These are phyloP conservation scores for Bombyx mori DNA, from an alignment of 1,140 invertebrate species.

Conservation along the genomic window DNA sequence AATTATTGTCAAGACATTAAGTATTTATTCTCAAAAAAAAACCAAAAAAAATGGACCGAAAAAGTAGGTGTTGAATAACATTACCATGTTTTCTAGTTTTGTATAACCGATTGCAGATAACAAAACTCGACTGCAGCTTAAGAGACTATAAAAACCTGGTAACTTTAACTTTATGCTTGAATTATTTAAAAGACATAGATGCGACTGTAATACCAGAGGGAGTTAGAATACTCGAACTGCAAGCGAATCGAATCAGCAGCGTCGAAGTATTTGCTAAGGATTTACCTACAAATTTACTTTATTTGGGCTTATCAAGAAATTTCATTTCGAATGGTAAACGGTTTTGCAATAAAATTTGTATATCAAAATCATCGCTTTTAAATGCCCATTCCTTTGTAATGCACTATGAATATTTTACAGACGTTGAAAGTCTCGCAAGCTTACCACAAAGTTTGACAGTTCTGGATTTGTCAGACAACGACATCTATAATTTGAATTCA, in stretches of 20 bases:
- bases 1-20: too few relatives aligned
- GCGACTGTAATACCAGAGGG: constrained; percentile 25
- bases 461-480: constrained; percentile 69
- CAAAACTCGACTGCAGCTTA: constrained; percentile 39
- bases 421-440: constrained; percentile 1
- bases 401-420: background rate
- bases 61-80: too few relatives aligned
- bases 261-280: constrained; percentile 30
- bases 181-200: constrained; percentile 37
- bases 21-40: too few relatives aligned
- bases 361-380: background rate
- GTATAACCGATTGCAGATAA: constrained; percentile 35
- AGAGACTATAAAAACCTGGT: constrained; percentile 34
- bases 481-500: constrained; percentile 63
- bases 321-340: constrained; percentile 34
- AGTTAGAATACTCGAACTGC: constrained; percentile 43
- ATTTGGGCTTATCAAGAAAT: constrained; percentile 49
- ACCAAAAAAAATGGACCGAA: too few relatives aligned
- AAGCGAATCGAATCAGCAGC: constrained; percentile 38
- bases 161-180: constrained; percentile 46
- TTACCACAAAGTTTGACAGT: constrained; percentile 36
- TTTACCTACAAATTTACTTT: constrained; percentile 38
- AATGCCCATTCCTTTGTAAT: background rate
- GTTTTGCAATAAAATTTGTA: background rate
- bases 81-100: too few relatives aligned